Evolutionary conservation across 2,888 invertebrate species (phyloP).

Genomic region (Pheosia tremula): DNA sequence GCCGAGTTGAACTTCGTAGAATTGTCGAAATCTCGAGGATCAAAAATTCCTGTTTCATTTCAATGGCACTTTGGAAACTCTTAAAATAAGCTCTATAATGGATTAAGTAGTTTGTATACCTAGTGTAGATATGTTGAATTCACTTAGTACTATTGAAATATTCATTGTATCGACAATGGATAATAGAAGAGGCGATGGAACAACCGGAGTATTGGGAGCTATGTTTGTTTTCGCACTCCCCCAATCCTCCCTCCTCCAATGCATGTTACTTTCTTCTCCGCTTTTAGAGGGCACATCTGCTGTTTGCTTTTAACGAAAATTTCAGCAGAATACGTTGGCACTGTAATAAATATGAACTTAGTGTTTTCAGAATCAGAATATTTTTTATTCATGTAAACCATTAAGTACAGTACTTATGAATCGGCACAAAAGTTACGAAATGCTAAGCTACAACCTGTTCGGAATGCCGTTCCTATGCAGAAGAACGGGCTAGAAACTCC

Average conservation of each 20-base stretch:
- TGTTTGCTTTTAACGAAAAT: conserved; percentile 53
- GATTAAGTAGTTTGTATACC: conserved; percentile 1
- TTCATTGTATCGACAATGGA: conserved; percentile 47
- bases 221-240: conserved; percentile 62
- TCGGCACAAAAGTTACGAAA: no score
- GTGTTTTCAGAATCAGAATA: conserved; percentile 28
- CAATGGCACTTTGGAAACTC: conserved; percentile 21
- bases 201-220: conserved; percentile 48
- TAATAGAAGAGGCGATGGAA: conserved; percentile 48
- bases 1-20: conserved; percentile 30
- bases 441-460: no score
- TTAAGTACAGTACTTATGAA: no score
- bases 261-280: conserved; percentile 43
- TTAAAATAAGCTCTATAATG: conserved; percentile 21
- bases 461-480: no score
- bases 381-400: no score
- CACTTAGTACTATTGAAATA: conserved; percentile 42
- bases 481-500: no score
- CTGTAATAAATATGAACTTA: conserved; percentile 47
- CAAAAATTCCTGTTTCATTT: conserved; percentile 32
- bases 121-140: conserved; percentile 6
- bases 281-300: conserved; percentile 56
- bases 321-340: conserved; percentile 42
- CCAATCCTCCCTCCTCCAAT: conserved; percentile 26
- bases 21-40: conserved; percentile 32